Evolutionary conservation across 2,797 vertebrate species (phyloP).

Genomic region (Anableps anableps): DNA sequence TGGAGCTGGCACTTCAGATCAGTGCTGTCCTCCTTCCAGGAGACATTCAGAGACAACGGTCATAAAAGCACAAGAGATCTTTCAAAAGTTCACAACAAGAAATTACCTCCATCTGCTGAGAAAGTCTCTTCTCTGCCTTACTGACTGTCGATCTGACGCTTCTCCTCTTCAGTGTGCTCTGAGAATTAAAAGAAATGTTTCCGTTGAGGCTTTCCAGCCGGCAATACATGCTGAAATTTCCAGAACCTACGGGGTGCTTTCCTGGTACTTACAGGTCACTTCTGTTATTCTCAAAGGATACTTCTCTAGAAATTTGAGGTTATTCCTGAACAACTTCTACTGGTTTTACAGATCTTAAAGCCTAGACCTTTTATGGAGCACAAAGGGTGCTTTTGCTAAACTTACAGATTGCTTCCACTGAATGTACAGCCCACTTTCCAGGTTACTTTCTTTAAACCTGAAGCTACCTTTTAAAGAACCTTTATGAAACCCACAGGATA

Average conservation of each 20-base stretch:
- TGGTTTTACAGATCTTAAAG: neutral
- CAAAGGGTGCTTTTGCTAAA: neutral
- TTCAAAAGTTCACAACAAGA: neutral
- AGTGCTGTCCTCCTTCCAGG: slow-evolving; percentile 89
- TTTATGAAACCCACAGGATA: too few relatives aligned
- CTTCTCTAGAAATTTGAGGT: neutral
- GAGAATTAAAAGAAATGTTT: slow-evolving; percentile 38
- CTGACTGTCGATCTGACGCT: slow-evolving; percentile 83
- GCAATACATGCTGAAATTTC: neutral
- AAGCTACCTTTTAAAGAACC: too few relatives aligned
- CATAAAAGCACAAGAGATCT: neutral
- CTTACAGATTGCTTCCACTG: neutral
- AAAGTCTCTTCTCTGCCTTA: slow-evolving; percentile 89
- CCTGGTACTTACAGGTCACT: too few relatives aligned
- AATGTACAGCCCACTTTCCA: too few relatives aligned
- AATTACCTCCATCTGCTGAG: slow-evolving; percentile 84
- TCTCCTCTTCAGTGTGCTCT: slow-evolving; percentile 93
- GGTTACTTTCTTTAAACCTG: too few relatives aligned
- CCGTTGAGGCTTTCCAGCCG: neutral
- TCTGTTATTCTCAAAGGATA: too few relatives aligned
- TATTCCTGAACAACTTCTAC: neutral
- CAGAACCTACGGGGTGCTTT: neutral
- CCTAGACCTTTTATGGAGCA: neutral
- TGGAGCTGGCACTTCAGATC: slow-evolving; percentile 97
- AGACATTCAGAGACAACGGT: slow-evolving; percentile 18